Conservation (phyloP, 92 coral and sea anemone genomes). For the Epizoanthus fatuus region DNA sequence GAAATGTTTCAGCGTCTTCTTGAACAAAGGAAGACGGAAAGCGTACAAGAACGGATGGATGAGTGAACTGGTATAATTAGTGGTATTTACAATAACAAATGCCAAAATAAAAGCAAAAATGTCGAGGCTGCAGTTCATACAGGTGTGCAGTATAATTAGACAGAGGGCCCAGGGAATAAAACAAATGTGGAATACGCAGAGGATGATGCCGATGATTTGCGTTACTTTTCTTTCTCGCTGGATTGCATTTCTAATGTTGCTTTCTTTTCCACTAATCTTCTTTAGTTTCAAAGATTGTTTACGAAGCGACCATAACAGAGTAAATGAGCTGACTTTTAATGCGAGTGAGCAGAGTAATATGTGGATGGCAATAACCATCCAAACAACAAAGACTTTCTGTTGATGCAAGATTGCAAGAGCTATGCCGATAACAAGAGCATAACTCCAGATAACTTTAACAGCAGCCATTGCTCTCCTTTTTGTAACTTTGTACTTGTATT, state of each 20-base stretch:
- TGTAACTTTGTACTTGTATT: conserved; percentile 19
- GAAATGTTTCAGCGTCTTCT: too few relatives aligned
- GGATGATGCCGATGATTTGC: background rate
- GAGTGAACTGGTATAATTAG: too few relatives aligned
- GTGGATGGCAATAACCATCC: background rate
- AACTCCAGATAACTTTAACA: background rate
- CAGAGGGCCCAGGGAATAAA: conserved; percentile 15
- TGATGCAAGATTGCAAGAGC: background rate
- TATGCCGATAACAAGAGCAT: conserved; percentile 3
- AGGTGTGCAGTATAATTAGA: background rate
- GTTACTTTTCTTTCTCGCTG: conserved; percentile 17
- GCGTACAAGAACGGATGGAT: too few relatives aligned
- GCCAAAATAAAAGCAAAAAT: background rate
- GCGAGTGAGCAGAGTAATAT: background rate
- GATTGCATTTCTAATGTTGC: background rate
- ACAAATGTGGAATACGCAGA: background rate
- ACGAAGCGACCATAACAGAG: conserved; percentile 14
- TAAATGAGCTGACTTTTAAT: conserved; percentile 16
- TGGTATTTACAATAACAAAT: too few relatives aligned
- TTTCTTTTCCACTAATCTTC: background rate
- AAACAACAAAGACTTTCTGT: background rate
- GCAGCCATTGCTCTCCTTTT: background rate
- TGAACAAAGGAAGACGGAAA: too few relatives aligned
- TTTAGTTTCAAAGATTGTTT: conserved; percentile 3
- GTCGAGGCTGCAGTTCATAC: background rate